These are phyloP conservation scores for Chaunax sp. DNA, from an alignment of 2,797 vertebrate species.

Conservation along the genomic window DNA sequence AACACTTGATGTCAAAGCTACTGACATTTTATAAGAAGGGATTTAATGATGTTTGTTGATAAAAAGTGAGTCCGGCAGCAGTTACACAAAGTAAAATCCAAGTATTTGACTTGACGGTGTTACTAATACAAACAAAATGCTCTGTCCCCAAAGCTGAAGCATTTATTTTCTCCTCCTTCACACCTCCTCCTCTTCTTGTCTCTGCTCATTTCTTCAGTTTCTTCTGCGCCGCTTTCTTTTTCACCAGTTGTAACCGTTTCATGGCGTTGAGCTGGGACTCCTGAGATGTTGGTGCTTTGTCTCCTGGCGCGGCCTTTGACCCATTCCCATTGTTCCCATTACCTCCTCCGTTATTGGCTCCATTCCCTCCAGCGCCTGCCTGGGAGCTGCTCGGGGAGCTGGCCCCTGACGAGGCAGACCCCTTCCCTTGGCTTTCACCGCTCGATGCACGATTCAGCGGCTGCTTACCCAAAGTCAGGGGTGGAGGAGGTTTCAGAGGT, in stretches of 20 bases:
- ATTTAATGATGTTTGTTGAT: conserved; percentile 67
- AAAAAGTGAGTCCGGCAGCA: conserved; percentile 74
- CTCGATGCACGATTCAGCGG: conserved; percentile 91
- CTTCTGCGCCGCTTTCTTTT: conserved; percentile 98
- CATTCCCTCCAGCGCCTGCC: conserved; percentile 70
- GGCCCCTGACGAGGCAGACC: conserved; percentile 82
- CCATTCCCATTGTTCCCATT: conserved; percentile 80
- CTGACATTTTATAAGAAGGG: conserved; percentile 45
- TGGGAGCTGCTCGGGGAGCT: conserved; percentile 69
- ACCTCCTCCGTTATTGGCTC: conserved; percentile 73
- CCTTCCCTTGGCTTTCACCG: conserved; percentile 90
- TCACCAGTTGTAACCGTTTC: conserved; percentile 96
- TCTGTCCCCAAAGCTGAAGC: conserved; percentile 38
- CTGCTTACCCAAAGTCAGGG: conserved; percentile 93
- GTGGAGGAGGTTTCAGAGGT: conserved; percentile 89
- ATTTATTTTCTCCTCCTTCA: conserved; percentile 30
- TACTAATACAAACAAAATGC: conserved; percentile 33
- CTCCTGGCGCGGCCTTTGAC: conserved; percentile 82
- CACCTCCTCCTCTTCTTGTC: neutral
- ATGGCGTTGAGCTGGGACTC: conserved; percentile 97
- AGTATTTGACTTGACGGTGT: conserved; percentile 71
- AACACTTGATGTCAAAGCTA: conserved; percentile 12
- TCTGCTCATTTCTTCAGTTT: conserved; percentile 92
- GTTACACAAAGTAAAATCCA: conserved; percentile 72
- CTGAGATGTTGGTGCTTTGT: conserved; percentile 93